Conservation (phyloP, 2,888 invertebrate species). For the Eutolmus rufibarbis region DNA sequence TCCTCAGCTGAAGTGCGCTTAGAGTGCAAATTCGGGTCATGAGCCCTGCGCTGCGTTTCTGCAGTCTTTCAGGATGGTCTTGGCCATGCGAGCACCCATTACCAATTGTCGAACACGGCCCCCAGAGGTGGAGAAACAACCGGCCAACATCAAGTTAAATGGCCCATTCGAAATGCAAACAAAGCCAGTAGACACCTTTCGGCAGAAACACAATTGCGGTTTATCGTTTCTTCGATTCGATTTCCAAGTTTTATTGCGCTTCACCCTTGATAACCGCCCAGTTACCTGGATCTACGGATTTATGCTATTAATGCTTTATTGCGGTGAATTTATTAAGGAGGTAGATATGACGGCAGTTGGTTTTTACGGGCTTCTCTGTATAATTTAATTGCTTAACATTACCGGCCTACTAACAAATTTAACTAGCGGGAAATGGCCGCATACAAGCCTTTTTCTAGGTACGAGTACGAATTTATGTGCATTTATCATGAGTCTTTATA, state of each 20-base stretch:
- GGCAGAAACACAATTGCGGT: not conserved
- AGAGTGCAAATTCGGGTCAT: conserved; percentile 12
- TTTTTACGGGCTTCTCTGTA: not conserved
- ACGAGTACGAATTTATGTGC: not conserved
- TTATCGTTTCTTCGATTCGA: not conserved
- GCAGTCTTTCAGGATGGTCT: not conserved
- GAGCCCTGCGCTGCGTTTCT: not conserved
- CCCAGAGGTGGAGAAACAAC: not conserved
- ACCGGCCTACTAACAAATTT: not conserved
- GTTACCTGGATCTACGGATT: not conserved
- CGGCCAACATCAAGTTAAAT: not conserved
- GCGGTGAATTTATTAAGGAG: not conserved
- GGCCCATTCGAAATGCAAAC: conserved; percentile 12
- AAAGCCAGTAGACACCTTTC: not conserved
- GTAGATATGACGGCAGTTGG: not conserved
- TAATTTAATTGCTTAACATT: not conserved
- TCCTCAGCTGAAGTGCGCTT: not conserved
- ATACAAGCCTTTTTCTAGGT: not conserved
- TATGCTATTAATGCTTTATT: not conserved
- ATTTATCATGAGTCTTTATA: not conserved
- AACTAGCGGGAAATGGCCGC: not conserved
- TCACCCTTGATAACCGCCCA: not conserved
- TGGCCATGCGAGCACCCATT: not conserved
- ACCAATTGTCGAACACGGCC: not conserved
- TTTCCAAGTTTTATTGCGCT: not conserved